Percentiles rank a stretch among this genome's conserved stretches.
These are phyloP conservation scores for Drosophila neocordata DNA, from an alignment of 1,140 invertebrate species.

Conservation along the genomic window DNA sequence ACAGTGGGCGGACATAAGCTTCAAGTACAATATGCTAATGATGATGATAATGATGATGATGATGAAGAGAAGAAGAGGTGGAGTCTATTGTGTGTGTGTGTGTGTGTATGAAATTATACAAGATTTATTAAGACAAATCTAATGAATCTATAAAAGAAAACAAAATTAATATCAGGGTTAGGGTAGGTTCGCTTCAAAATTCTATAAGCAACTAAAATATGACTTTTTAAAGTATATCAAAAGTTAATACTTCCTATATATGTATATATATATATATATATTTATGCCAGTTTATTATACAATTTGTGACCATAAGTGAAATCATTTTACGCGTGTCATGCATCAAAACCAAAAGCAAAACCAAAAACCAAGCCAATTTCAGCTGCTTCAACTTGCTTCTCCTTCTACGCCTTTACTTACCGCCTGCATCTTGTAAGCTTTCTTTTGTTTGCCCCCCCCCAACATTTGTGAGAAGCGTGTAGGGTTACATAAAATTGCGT, in stretches of 20 bases:
- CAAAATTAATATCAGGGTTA: no score
- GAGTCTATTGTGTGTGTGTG: not conserved
- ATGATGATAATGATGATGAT: conserved; percentile 15
- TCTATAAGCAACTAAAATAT: not conserved
- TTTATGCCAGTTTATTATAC: conserved; percentile 40
- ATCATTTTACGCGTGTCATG: conserved; percentile 70
- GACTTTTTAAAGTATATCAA: no score
- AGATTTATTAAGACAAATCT: not conserved
- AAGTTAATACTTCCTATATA: not conserved
- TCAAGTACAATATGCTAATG: conserved; percentile 65
- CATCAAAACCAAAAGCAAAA: conserved; percentile 40
- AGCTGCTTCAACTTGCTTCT: not conserved
- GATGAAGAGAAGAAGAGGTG: conserved; percentile 23
- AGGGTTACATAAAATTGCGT: conserved; percentile 66
- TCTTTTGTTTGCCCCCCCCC: no score
- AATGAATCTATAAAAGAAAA: conserved; percentile 1
- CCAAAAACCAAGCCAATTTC: not conserved
- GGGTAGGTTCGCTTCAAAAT: not conserved
- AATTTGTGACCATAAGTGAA: conserved; percentile 65
- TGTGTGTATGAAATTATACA: conserved; percentile 23
- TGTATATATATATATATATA: not conserved
- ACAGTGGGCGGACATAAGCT: conserved; percentile 40
- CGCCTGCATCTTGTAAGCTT: not conserved
- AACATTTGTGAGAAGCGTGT: not conserved
- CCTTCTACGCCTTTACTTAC: not conserved